Base-by-base conservation (phyloP, 2,888 invertebrate genomes). In the Theristus sp. region DNA sequence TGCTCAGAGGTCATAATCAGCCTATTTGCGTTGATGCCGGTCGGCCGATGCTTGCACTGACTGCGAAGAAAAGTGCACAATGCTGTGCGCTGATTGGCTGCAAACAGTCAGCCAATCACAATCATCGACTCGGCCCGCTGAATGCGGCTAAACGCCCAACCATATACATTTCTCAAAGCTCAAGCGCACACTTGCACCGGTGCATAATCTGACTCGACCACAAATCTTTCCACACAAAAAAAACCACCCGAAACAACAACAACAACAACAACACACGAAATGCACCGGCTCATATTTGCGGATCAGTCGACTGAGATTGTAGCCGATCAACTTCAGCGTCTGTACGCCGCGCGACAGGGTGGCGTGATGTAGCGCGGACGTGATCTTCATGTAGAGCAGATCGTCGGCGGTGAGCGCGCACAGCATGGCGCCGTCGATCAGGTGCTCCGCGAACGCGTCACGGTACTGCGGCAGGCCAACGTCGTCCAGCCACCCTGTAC, bases 391-490 rank as follows among this genome's bases (percentile, higher is more conserved):
- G 61, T 83, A 80, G 61, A 84, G 78, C 56, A 79, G 68, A 63
- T 79, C 79, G 47, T 78, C 77, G 76, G 60, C 70, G 0, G 94
- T 89, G 65, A 98, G 80, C 68, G 89, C 82, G 76, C 94, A 88
- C 67, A 98, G 78, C 75, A 87, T 83, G 64, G 89, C 81, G 24
- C 93, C 86, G 78, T 91, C 86, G 59, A 89, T 77, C 69, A 87
- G 81, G 47, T 84, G 84, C 66, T 87, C 84, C 63, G 82, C 77
- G 75, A 93, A 93, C 56, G 82, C 81, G 69, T 89, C 90, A 74
- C 94, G 90, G 77, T 91, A 89, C 71, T 94, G 94, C 20, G 94
- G 90, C 68, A 91, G 81, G 25, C 96, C 96, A 63, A 90, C 86
- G 75, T 98, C 96, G 75, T 98, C 98, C 65, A 98, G 76, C 98